Conservation (phyloP, 2,888 invertebrate genomes). For the Zele albiditarsus region DNA sequence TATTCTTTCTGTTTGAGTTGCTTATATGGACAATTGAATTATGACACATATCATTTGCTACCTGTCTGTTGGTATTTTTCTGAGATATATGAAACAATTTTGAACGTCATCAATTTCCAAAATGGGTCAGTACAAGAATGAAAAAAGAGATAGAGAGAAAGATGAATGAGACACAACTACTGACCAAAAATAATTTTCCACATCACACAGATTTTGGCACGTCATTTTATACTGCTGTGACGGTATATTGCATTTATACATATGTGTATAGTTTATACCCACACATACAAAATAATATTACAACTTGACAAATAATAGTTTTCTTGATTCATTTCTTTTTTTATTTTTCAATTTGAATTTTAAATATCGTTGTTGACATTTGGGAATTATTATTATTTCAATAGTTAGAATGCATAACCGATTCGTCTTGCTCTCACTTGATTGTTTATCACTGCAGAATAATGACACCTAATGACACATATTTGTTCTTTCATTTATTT, state of each 20-base stretch:
- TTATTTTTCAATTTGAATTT: not conserved
- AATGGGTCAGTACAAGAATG: conserved; percentile 25
- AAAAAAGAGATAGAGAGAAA: not conserved
- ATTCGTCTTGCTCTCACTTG: too few relatives aligned
- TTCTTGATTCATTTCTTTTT: not conserved
- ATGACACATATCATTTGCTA: too few relatives aligned
- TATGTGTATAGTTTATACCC: not conserved
- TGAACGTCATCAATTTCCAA: conserved; percentile 25
- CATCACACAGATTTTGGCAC: conserved; percentile 27
- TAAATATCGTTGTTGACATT: too few relatives aligned
- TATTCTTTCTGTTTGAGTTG: not conserved
- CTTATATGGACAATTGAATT: not conserved
- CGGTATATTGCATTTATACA: not conserved
- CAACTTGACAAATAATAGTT: not conserved
- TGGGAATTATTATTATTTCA: too few relatives aligned
- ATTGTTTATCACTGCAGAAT: too few relatives aligned
- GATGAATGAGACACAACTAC: conserved; percentile 13
- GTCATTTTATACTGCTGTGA: not conserved
- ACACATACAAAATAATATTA: not conserved
- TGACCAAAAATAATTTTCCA: conserved; percentile 28
- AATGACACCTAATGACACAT: too few relatives aligned
- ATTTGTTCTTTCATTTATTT: too few relatives aligned
- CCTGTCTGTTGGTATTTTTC: not conserved
- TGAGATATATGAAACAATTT: conserved; percentile 5
- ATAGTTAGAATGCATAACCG: too few relatives aligned